Base-by-base conservation (phyloP, 2,797 vertebrate species). In the Sus cebifrons region DNA sequence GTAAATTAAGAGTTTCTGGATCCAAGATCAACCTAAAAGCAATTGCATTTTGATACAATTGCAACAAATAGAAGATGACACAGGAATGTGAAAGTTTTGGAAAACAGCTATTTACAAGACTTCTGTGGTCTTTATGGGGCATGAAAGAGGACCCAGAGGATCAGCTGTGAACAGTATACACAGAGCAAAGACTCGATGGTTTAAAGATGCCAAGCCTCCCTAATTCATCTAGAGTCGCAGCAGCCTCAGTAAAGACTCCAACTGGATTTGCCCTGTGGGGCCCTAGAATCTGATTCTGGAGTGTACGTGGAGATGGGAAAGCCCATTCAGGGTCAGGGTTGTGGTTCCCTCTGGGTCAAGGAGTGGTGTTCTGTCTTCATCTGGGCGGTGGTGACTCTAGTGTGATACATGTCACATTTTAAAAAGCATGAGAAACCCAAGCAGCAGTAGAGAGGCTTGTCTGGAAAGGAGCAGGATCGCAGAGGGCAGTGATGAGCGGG, bases 1-100 rank as follows among this genome's bases (percentile, higher is more conserved):
- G 3, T 77, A 40, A 68, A 16, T 40, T 3, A n/a, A 52, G 56
- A 5, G 56, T 64, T 85, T 86, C 56, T 32, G 27, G 73, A 54
- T 71, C 87, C 44, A 64, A 71, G 58, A 52, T 64, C 14, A 54
- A 78, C 62, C 54, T 58, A 65, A 81, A 86, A 73, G 29, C 49
- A 91, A 3, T 27, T 56, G 49, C 65, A 56, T 65, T 56, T 86
- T n/a, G 27, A 78, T 65, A 21, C 13, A 40, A 71, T 13, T 79
- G 64, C 25, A 91, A 21, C 36, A 52, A 68, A 77, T 8, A 44
- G 29, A 54, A 64, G 32, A 67, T 65, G 25, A 58, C 58, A 81
- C 12, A 79, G 54, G 56, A 65, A 94, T n/a, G 27, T 23, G 2
- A n/a, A n/a, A 71, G n/a, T 21, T 49, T 17, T 17, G 60, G 14